Conservation (phyloP, 2,797 vertebrate genomes). For the Apogon hyalosoma region DNA sequence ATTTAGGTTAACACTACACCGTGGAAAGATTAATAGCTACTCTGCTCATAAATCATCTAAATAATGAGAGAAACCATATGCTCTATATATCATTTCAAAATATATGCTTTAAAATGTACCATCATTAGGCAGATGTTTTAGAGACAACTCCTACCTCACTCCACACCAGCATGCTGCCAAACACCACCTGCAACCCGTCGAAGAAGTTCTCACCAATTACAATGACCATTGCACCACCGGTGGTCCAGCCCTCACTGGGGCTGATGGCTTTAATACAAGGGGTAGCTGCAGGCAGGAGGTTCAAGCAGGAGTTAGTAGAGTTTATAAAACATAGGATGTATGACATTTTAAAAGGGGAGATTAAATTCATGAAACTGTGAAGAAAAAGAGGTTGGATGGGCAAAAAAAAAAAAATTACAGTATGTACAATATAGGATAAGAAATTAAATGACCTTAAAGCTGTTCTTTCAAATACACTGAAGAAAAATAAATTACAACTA, state of each 20-base stretch:
- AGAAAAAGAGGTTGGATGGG: neutral
- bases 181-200: slow-evolving; percentile 93
- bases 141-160: slow-evolving; percentile 94
- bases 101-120: slow-evolving; percentile 34
- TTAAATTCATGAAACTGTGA: neutral
- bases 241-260: slow-evolving; percentile 96
- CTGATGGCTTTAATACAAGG: slow-evolving; percentile 96
- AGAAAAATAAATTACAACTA: neutral
- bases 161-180: slow-evolving; percentile 94
- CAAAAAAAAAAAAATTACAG: neutral
- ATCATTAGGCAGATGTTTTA: slow-evolving; percentile 33
- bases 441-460: slow-evolving; percentile 15
- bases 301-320: slow-evolving; percentile 22
- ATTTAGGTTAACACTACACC: slow-evolving; percentile 50
- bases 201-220: slow-evolving; percentile 96
- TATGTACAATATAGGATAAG: slow-evolving; percentile 2
- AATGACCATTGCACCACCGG: slow-evolving; percentile 93
- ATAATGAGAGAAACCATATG: slow-evolving; percentile 57
- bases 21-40: slow-evolving; percentile 49
- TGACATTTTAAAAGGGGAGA: slow-evolving; percentile 33
- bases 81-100: slow-evolving; percentile 44
- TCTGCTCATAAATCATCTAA: slow-evolving; percentile 56
- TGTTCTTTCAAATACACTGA: neutral
- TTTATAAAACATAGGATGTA: neutral
- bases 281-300: slow-evolving; percentile 90